These are phyloP conservation scores for Elgaria multicarinata DNA, from an alignment of 2,113 vertebrate genomes.

Conservation along the genomic window DNA sequence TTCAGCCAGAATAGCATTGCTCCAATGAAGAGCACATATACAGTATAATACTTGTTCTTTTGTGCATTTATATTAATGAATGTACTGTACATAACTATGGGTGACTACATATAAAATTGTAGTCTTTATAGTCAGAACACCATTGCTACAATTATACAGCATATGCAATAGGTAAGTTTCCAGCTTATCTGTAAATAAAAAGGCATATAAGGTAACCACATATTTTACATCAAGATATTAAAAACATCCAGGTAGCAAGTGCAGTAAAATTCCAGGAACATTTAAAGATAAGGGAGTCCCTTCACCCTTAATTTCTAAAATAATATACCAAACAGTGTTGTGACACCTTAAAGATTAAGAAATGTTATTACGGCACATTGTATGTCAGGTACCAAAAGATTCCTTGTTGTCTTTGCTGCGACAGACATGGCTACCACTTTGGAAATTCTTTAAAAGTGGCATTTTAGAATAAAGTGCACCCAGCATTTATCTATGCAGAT, in stretches of 20 bases:
- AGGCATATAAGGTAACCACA: background rate
- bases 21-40: background rate
- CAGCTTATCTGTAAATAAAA: background rate
- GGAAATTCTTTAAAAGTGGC: background rate
- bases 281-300: background rate
- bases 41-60: background rate
- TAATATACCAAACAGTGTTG: background rate
- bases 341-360: background rate
- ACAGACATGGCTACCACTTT: background rate
- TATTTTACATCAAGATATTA: background rate
- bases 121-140: background rate
- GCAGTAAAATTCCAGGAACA: background rate
- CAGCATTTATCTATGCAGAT: background rate
- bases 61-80: background rate
- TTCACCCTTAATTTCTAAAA: background rate
- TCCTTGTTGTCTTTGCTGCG: background rate
- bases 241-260: background rate
- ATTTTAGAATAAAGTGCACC: background rate
- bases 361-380: background rate
- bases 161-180: background rate
- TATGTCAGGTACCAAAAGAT: background rate
- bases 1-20: background rate
- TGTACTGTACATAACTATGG: too few species aligned
- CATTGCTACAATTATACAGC: background rate
- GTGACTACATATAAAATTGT: background rate